A percentile compares a stretch with the other conserved stretches of the same genome.
Conservation (phyloP, 2,113 vertebrate genomes). For the Bettongia penicillata region DNA sequence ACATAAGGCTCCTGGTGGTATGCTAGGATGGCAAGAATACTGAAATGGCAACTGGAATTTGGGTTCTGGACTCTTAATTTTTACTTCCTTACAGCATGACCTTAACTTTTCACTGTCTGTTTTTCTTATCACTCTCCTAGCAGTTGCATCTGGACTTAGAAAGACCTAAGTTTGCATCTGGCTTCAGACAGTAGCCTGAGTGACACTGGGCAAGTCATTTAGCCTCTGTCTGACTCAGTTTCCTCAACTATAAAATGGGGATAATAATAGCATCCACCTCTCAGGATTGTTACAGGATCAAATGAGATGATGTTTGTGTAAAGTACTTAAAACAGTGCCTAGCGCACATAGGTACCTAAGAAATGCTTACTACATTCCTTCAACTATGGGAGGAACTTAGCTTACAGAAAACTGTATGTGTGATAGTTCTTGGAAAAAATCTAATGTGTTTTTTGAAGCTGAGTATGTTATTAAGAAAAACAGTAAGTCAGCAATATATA, state of each 20-base stretch:
- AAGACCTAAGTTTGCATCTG: neutral
- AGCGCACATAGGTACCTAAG: neutral
- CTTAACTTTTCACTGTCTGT: conserved; percentile 3
- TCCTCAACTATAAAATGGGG: neutral
- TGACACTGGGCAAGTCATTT: neutral
- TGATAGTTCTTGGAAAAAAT: neutral
- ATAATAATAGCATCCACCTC: neutral
- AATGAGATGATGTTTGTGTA: neutral
- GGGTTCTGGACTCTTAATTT: neutral
- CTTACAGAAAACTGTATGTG: neutral
- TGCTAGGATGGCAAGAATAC: neutral
- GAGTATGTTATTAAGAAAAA: neutral
- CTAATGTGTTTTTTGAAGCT: neutral
- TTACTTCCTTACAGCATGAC: conserved; percentile 2
- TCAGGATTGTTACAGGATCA: neutral
- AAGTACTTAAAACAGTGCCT: neutral
- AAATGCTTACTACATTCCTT: neutral
- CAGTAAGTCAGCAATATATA: neutral
- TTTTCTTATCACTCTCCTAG: neutral
- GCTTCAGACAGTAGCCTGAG: neutral
- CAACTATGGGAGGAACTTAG: neutral
- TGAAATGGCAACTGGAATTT: neutral
- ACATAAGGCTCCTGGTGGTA: neutral
- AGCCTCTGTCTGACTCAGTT: neutral
- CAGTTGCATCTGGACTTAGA: neutral